A percentile compares a stretch with the other conserved stretches of the same genome.
These are phyloP conservation scores for Sebastes matsubarae DNA, from an alignment of 2,797 vertebrate species.

Conservation along the genomic window DNA sequence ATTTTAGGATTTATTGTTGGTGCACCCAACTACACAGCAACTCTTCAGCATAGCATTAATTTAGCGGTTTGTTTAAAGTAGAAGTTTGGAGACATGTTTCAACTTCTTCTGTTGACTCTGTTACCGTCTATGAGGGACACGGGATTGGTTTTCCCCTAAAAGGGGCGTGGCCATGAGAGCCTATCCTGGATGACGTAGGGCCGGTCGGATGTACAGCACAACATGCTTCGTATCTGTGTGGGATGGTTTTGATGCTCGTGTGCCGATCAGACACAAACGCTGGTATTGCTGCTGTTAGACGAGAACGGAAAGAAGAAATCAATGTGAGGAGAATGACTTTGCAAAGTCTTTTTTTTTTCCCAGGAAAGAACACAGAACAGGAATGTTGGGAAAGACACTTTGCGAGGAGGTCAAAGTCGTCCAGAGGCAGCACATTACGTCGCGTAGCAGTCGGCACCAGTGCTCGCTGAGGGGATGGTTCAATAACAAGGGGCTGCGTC, in stretches of 20 bases:
- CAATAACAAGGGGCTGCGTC: constrained; percentile 38
- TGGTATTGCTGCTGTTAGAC: neutral
- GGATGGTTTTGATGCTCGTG: neutral
- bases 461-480: constrained; percentile 11
- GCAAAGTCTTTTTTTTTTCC: constrained; percentile 5
- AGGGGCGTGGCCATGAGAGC: too few relatives aligned
- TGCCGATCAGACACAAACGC: neutral
- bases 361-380: neutral
- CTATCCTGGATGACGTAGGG: too few relatives aligned
- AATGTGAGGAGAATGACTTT: constrained; percentile 8
- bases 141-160: too few relatives aligned
- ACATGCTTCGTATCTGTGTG: neutral
- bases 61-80: too few relatives aligned
- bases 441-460: constrained; percentile 14
- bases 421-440: constrained; percentile 5
- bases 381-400: neutral
- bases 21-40: too few relatives aligned
- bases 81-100: too few relatives aligned
- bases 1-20: too few relatives aligned
- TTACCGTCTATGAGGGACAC: too few relatives aligned
- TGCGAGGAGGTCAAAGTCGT: neutral
- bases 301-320: neutral
- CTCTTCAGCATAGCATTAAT: too few relatives aligned
- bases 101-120: too few relatives aligned
- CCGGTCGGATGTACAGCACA: too few relatives aligned